Percentiles rank a stretch among this genome's conserved stretches.
Evolutionary conservation across 2,888 invertebrate species (phyloP).

Genomic region (Heliconius sara): DNA sequence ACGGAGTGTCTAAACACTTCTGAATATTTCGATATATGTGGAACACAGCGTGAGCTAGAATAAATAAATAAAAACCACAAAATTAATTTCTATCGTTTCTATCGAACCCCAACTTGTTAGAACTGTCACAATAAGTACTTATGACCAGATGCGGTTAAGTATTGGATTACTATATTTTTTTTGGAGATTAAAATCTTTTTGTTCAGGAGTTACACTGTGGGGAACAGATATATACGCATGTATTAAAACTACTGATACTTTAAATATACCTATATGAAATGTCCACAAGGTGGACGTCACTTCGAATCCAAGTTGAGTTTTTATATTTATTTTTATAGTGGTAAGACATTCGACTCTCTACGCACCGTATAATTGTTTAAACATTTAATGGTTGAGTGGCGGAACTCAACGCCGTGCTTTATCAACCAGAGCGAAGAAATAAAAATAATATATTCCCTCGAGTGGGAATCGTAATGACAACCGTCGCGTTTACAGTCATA

Average conservation of each 20-base stretch:
- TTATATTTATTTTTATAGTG: not conserved
- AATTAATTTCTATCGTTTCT: not conserved
- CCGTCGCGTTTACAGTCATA: not conserved
- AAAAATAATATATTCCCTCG: not conserved
- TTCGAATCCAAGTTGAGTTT: too few species aligned
- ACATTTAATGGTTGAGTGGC: not conserved
- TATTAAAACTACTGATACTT: too few species aligned
- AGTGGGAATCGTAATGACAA: not conserved
- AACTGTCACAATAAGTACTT: conserved; percentile 40
- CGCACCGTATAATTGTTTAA: too few species aligned
- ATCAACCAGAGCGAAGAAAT: not conserved
- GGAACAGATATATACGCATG: not conserved
- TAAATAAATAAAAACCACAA: not conserved
- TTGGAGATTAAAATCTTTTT: conserved; percentile 47
- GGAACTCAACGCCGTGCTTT: not conserved
- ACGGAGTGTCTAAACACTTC: not conserved
- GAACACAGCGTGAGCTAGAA: not conserved
- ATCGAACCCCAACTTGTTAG: not conserved
- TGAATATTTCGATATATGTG: not conserved
- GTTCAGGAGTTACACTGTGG: conserved; percentile 43
- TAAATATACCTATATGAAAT: too few species aligned
- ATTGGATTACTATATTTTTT: conserved; percentile 37
- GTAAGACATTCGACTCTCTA: not conserved
- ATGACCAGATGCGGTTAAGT: conserved; percentile 41
- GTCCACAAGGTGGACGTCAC: too few species aligned